phyloP scores from a whole-genome alignment of 2,888 invertebrate species.

The Adelphocoris suturalis region DNA sequence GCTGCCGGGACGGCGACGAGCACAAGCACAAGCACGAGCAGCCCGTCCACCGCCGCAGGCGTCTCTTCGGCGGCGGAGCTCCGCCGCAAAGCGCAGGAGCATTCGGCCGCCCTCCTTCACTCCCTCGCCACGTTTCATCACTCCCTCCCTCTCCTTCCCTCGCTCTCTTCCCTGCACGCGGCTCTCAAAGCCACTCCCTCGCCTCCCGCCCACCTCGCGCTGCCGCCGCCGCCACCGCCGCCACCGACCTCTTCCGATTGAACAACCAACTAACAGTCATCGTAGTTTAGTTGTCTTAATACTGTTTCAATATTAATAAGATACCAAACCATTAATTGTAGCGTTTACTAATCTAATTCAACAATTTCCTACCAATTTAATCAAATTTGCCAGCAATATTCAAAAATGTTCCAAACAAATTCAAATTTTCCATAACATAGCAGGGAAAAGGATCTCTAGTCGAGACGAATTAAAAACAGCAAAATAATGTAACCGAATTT shows the following conservation, averaged over 20 bases:
- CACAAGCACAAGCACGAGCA: slow-evolving; percentile 66
- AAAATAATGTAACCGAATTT: no score
- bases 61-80: slow-evolving; percentile 90
- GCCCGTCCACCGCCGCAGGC: slow-evolving; percentile 75
- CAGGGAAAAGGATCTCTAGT: no score
- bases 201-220: slow-evolving; percentile 75
- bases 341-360: no score
- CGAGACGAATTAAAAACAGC: no score
- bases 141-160: slow-evolving; percentile 78
- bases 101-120: slow-evolving; percentile 89
- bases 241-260: slow-evolving; percentile 76
- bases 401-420: no score
- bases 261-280: neutral
- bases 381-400: no score
- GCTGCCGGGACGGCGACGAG: slow-evolving; percentile 67
- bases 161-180: slow-evolving; percentile 77
- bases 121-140: slow-evolving; percentile 80
- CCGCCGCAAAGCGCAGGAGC: slow-evolving; percentile 95
- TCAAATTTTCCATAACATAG: no score
- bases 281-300: neutral
- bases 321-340: no score
- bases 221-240: slow-evolving; percentile 77
- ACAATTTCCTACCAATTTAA: no score
- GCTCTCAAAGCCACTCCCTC: slow-evolving; percentile 75
- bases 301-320: no score